phyloP scores from a whole-genome alignment of 53 echinoderm and acorn worm species.

The Pentamera pediparva region DNA sequence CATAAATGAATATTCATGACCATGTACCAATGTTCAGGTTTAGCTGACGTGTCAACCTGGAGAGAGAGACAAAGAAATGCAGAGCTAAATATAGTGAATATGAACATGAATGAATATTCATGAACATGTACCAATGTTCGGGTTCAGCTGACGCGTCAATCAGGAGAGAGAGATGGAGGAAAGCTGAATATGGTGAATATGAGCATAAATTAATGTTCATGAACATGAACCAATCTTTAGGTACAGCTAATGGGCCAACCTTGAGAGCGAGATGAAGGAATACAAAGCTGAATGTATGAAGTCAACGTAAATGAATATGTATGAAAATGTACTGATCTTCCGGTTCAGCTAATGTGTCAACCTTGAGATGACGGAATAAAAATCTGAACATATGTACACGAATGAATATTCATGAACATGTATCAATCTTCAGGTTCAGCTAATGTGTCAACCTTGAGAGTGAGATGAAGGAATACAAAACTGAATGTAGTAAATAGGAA shows the following conservation, averaged over 20 bases:
- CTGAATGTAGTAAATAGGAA: background rate
- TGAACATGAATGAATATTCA: background rate
- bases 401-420: too few relatives aligned
- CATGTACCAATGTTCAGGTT: slow-evolving; percentile 32
- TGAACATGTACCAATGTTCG: background rate
- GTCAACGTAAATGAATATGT: too few relatives aligned
- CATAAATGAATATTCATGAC: background rate
- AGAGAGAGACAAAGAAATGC: background rate
- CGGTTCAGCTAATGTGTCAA: too few relatives aligned
- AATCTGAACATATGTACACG: too few relatives aligned
- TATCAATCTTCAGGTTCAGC: slow-evolving; percentile 60
- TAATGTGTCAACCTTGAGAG: slow-evolving; percentile 70
- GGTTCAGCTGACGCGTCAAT: slow-evolving; percentile 64
- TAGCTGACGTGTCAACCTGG: slow-evolving; percentile 69
- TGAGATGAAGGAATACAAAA: background rate
- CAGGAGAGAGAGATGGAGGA: slow-evolving; percentile 32
- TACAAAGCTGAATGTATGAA: too few relatives aligned
- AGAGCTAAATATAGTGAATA: background rate
- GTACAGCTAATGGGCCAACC: slow-evolving; percentile 69
- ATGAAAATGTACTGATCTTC: too few relatives aligned
- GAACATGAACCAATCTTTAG: slow-evolving; percentile 10
- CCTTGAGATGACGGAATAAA: too few relatives aligned
- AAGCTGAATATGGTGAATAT: background rate
- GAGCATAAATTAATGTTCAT: background rate
- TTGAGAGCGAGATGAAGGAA: too few relatives aligned